phyloP scores from a whole-genome alignment of 1,140 invertebrate species.

The Cataglyphis hispanica region DNA sequence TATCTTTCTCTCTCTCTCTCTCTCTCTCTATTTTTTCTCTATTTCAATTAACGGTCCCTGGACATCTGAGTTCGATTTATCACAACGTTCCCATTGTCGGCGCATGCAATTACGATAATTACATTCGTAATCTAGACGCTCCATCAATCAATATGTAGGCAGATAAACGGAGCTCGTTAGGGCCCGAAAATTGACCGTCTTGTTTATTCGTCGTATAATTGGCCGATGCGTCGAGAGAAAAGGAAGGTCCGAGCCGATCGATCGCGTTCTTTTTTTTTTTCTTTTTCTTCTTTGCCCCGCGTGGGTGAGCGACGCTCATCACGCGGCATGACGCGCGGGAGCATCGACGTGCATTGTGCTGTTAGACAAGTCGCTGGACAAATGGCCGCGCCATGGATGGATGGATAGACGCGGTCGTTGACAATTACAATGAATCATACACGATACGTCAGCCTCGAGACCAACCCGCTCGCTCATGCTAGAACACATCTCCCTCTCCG shows the following conservation, averaged over 20 bases:
- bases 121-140: slow-evolving; percentile 46
- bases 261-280: slow-evolving; percentile 57
- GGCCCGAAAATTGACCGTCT: slow-evolving; percentile 53
- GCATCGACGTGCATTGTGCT: slow-evolving; percentile 37
- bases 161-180: slow-evolving; percentile 57
- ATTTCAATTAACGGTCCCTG: slow-evolving; percentile 43
- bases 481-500: slow-evolving; percentile 34
- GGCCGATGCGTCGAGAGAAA: slow-evolving; percentile 22
- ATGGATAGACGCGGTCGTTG: slow-evolving; percentile 74
- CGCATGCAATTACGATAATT: slow-evolving; percentile 51
- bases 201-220: slow-evolving; percentile 55
- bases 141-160: slow-evolving; percentile 47
- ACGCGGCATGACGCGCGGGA: slow-evolving; percentile 5
- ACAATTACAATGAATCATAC: slow-evolving; percentile 83
- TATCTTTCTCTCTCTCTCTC: background rate
- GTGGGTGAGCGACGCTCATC: slow-evolving; percentile 37
- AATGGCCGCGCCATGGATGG: slow-evolving; percentile 65
- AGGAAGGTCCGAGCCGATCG: slow-evolving; percentile 40
- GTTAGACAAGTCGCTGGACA: slow-evolving; percentile 29
- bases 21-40: background rate
- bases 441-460: slow-evolving; percentile 72
- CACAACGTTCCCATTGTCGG: slow-evolving; percentile 35
- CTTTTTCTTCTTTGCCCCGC: too few relatives aligned
- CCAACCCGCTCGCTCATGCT: slow-evolving; percentile 39
- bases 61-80: slow-evolving; percentile 36